Conservation (phyloP, 2,113 vertebrate genomes). For the Empidonax traillii region DNA sequence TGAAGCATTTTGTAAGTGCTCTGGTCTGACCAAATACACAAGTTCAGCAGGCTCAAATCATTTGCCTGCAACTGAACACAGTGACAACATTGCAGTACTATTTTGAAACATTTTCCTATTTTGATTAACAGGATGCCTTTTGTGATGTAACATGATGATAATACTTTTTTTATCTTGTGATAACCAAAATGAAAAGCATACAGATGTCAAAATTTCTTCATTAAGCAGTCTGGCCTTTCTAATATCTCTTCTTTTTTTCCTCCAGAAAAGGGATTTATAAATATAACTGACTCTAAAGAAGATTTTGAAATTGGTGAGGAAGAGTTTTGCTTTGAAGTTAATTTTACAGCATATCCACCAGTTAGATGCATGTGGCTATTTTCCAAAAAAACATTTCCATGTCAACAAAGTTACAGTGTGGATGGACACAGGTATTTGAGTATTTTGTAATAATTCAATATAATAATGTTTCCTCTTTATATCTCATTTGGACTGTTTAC, state of each 20-base stretch:
- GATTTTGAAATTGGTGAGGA: slow-evolving; percentile 70
- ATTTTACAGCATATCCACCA: slow-evolving; percentile 81
- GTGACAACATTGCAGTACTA: not conserved
- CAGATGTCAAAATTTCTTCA: not conserved
- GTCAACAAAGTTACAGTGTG: slow-evolving; percentile 58
- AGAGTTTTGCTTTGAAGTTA: slow-evolving; percentile 79
- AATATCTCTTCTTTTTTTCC: not conserved
- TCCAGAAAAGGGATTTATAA: slow-evolving; percentile 84
- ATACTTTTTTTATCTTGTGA: not conserved
- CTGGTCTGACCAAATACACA: not conserved
- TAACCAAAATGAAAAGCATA: not conserved
- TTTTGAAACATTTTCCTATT: not conserved
- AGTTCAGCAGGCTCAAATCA: not conserved
- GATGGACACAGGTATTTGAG: slow-evolving; percentile 70
- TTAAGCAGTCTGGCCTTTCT: not conserved
- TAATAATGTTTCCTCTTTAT: not conserved
- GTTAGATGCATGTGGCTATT: slow-evolving; percentile 83
- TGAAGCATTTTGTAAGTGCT: not conserved
- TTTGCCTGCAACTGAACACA: not conserved
- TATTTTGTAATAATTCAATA: not conserved
- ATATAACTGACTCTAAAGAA: slow-evolving; percentile 70
- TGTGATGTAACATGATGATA: not conserved
- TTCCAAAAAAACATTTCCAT: slow-evolving; percentile 68
- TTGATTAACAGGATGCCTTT: not conserved
- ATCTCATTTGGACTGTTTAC: not conserved